These are phyloP conservation scores for Strix occidentalis DNA, from an alignment of 2,797 vertebrate genomes.

Conservation along the genomic window DNA sequence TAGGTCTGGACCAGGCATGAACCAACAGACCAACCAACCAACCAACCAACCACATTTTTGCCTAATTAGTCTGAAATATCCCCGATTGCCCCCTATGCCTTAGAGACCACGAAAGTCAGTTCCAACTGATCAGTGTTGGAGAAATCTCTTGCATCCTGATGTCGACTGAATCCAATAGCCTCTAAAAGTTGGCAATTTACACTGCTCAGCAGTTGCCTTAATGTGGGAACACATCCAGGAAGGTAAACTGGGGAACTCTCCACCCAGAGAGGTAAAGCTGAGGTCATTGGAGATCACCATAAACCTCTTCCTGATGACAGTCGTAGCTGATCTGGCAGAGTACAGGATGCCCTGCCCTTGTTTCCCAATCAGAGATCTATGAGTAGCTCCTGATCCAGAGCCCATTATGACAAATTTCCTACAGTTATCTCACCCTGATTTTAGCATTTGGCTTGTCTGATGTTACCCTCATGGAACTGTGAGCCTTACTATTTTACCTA, in stretches of 20 bases:
- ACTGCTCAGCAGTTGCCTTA: neutral
- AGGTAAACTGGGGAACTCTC: neutral
- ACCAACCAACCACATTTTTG: neutral
- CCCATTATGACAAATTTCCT: neutral
- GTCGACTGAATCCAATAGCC: neutral
- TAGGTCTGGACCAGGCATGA: neutral
- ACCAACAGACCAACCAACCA: neutral
- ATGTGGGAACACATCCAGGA: neutral
- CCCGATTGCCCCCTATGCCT: neutral
- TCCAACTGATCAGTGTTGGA: neutral
- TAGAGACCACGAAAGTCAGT: neutral
- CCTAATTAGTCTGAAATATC: neutral
- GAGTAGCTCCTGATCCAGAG: neutral
- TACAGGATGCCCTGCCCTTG: neutral
- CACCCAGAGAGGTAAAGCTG: neutral
- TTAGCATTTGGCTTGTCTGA: neutral
- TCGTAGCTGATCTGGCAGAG: neutral
- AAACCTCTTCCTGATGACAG: neutral
- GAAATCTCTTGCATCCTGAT: neutral
- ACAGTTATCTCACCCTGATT: neutral
- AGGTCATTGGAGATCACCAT: neutral
- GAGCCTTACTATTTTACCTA: neutral
- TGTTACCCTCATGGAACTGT: neutral
- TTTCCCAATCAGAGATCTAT: neutral
- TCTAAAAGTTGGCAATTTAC: neutral